Percentiles rank a stretch among this genome's conserved stretches.
Conservation (phyloP, 1,140 invertebrate genomes). For the Agrilus planipennis region DNA sequence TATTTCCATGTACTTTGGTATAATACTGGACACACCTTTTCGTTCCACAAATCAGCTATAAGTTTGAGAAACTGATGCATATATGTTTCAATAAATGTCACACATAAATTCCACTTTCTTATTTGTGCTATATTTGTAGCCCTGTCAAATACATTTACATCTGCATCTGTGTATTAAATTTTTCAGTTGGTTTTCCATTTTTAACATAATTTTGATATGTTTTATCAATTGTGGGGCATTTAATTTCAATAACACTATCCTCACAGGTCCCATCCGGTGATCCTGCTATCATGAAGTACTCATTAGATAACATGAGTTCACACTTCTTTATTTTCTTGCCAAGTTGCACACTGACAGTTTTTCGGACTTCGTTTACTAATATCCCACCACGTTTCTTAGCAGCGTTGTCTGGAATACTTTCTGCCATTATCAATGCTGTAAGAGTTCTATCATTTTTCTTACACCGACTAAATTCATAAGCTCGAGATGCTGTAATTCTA, state of each 20-base stretch:
- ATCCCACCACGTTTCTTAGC: constrained; percentile 24
- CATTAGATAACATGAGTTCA: too few species aligned
- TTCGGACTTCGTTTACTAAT: constrained; percentile 19
- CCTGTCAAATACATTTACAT: constrained; percentile 19
- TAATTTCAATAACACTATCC: constrained; percentile 21
- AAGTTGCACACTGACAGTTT: constrained; percentile 11
- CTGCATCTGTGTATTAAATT: constrained; percentile 22
- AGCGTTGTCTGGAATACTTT: constrained; percentile 21
- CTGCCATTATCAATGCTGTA: constrained; percentile 21
- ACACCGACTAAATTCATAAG: constrained; percentile 23
- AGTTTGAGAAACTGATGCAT: neutral
- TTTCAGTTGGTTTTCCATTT: constrained; percentile 15
- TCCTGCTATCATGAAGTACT: too few species aligned
- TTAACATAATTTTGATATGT: constrained; percentile 14
- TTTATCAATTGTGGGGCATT: constrained; percentile 7
- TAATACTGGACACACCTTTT: neutral
- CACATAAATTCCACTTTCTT: constrained; percentile 11
- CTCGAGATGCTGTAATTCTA: constrained; percentile 11
- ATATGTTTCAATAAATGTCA: constrained; percentile 12
- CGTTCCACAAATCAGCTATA: neutral
- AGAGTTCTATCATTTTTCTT: constrained; percentile 23
- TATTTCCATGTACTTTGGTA: neutral
- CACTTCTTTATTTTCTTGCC: constrained; percentile 19
- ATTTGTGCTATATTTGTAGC: constrained; percentile 13
- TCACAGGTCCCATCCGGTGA: constrained; percentile 6